Evolutionary conservation across 2,797 vertebrate species (phyloP).

Genomic region (Tolypeutes matacus): DNA sequence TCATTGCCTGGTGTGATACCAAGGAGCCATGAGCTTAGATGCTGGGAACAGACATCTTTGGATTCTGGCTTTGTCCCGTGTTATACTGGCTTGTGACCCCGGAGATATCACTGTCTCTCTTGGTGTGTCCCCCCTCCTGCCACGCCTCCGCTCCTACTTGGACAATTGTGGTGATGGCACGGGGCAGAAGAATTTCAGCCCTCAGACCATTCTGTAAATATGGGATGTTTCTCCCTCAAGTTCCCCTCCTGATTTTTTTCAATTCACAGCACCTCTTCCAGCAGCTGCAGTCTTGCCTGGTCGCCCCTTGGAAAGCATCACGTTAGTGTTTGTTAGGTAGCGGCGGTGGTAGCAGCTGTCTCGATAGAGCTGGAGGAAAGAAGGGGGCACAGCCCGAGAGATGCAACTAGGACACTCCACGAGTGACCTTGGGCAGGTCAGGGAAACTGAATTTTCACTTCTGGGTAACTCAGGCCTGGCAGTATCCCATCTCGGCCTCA

Average conservation of each 20-base stretch:
- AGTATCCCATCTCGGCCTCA: not conserved
- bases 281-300: slow-evolving; percentile 41
- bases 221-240: slow-evolving; percentile 51
- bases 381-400: not conserved
- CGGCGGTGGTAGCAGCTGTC: not conserved
- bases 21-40: not conserved
- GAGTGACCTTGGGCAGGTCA: slow-evolving; percentile 60
- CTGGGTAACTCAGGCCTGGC: not conserved
- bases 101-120: not conserved
- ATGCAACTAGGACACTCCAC: not conserved
- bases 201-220: slow-evolving; percentile 55
- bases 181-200: slow-evolving; percentile 9
- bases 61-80: not conserved
- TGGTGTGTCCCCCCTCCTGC: not conserved
- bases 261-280: slow-evolving; percentile 65
- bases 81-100: not conserved
- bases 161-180: not conserved
- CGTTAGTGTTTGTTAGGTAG: not conserved
- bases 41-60: not conserved
- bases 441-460: not conserved
- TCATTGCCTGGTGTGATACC: not conserved
- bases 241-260: slow-evolving; percentile 76
- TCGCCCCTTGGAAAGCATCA: slow-evolving; percentile 41
- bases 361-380: not conserved
- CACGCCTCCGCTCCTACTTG: too few species aligned